Base-by-base conservation (phyloP, 1,140 invertebrate genomes). In the Drosophila pallidifrons region DNA sequence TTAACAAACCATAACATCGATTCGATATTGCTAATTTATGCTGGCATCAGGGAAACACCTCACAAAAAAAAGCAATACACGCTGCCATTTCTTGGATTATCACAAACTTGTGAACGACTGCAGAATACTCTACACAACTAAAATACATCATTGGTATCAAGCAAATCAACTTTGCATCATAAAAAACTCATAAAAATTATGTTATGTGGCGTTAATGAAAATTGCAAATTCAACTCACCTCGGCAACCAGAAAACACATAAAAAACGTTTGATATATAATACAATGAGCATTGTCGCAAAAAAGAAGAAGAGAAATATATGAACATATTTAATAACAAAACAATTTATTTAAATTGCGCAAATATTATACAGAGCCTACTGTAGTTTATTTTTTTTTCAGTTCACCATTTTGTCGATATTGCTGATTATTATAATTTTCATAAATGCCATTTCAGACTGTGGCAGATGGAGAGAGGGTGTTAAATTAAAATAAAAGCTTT, bases 11-110 rank as follows among this genome's bases (percentile, higher is more conserved):
- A 77, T 82, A 77, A 57, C 61, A 87, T 74, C 67, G 77, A 74
- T 45, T 71, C 61, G 51, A 70, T 80, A 66, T 71, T 72, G 77
- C 69, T 83, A 83, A 87, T 87, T 88, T 88, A 88, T 87, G 83
- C 80, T 63, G 66, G 54, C 59, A 61, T 76, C 46, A 32, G 59
- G 65, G n/a, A 45, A 54, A 65, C 49, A 57, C 41, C 41, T 55
- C 38, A 28, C 13, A 69, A 61, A 46, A 54, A 28, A 20, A 25
- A 25, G 20, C 20, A 3, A 20, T 52, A 64, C 45, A 64, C 2
- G 43, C 30, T 43, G 13, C n/a, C n/a, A 28, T 38, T 52, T 72
- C 58, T 43, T 43, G 67, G 16, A 67, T 8, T 13, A n/a, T n/a
- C 32, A 2, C n/a, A 1, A 2, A 1, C 10, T 0, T 38, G 1